These are phyloP conservation scores for Fulmarus glacialis DNA, from an alignment of 2,113 vertebrate genomes.

Conservation along the genomic window DNA sequence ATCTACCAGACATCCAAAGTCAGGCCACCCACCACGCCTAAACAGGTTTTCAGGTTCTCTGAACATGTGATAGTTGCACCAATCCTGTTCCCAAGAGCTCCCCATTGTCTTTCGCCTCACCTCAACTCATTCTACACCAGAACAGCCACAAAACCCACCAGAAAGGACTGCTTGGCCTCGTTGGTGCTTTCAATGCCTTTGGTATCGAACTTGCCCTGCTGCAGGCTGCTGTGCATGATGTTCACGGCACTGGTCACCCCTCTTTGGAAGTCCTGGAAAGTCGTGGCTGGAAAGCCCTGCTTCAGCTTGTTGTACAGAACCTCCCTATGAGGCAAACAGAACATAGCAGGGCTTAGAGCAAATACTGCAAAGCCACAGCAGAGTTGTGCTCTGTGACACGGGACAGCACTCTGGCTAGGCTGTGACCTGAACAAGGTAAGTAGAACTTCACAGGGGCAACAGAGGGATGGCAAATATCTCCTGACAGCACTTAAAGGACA, in stretches of 20 bases:
- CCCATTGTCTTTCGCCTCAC: background rate
- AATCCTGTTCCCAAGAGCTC: background rate
- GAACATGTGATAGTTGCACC: background rate
- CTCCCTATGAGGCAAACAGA: constrained; percentile 78
- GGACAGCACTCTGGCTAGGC: background rate
- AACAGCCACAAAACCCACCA: constrained; percentile 78
- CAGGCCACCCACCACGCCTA: background rate
- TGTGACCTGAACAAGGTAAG: background rate
- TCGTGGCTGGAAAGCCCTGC: constrained; percentile 93
- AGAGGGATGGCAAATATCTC: background rate
- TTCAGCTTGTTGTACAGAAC: constrained; percentile 91
- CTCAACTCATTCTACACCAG: background rate
- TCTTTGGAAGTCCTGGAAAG: constrained; percentile 95
- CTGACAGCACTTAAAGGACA: background rate
- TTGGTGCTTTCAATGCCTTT: constrained; percentile 95
- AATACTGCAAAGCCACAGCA: background rate
- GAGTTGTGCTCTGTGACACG: background rate
- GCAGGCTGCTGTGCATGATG: constrained; percentile 97
- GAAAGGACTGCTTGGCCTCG: constrained; percentile 91
- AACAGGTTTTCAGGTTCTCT: background rate
- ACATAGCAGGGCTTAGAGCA: background rate
- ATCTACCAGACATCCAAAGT: background rate
- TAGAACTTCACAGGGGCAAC: background rate
- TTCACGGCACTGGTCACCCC: constrained; percentile 97
- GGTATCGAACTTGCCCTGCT: constrained; percentile 97